Evolutionary conservation across 2,888 invertebrate genomes (phyloP), one percentile per base, ranked within the genome.

Genomic region (Cheilosia grossa): DNA sequence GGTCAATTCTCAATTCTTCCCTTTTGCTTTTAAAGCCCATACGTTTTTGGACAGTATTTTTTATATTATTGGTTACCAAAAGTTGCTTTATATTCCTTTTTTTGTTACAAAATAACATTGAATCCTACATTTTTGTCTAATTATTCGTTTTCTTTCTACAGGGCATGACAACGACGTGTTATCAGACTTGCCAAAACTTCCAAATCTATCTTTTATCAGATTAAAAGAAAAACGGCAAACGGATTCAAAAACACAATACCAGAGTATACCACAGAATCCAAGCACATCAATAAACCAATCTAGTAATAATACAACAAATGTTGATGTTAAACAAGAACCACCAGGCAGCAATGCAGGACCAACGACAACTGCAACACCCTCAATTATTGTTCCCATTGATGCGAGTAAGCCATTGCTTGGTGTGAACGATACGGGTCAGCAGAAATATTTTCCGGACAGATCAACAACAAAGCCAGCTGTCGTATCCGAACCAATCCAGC

Each of bases 381-480:
- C 89, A 6, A 67, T 88, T 70, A 86, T 88, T 51, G 88, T 91
- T 21, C 86, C 89, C 19, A 89, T 89, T 61, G 88, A 87, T 44
- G 87, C 88, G 5, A 89, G 80, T 21, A 87, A 66, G 24, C 88
- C 81, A 17, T 67, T 89, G 19, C 82, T 92, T 40, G 92, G 92
- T 27, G 90, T 89, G 4, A 92, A 92, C 77, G 92, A 91, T 4
- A 90, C 92, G 1, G 92, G 92, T 0, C 91, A 92, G 86, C 89
- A 90, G 15, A 91, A 91, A 82, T 89, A 90, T 53, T 79, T 80
- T 77, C 24, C 82, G 72, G 74, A 87, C 74, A 79, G 61, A 56
- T 81, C 69, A 13, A 83, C 79, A 72, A 70, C 85, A 21, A 87
- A 88, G 27, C 64, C 87, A 49, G 85, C 88, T n/a, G 59, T 89